phyloP scores from a whole-genome alignment of 2,888 invertebrate species.

The Volucella inanis region DNA sequence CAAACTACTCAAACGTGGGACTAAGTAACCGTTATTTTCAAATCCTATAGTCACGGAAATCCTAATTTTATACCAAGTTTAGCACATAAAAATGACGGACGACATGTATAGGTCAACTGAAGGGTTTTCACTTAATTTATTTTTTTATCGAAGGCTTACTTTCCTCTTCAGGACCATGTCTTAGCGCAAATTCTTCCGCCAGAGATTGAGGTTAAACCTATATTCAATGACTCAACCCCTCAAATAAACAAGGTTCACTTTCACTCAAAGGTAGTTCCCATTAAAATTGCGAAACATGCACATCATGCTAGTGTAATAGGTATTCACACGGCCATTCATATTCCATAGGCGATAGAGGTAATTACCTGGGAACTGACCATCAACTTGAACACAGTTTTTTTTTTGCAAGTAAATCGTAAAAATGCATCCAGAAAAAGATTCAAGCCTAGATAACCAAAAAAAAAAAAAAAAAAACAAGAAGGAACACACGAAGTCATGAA shows the following conservation, averaged over 20 bases:
- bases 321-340: too few species aligned
- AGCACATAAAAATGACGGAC: constrained; percentile 10
- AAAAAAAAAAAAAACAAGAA: background rate
- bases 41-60: constrained; percentile 14
- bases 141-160: constrained; percentile 4
- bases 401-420: constrained; percentile 32
- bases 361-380: constrained; percentile 39
- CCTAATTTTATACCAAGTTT: constrained; percentile 9
- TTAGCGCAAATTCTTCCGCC: constrained; percentile 16
- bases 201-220: constrained; percentile 25
- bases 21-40: background rate
- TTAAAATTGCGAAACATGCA: constrained; percentile 47
- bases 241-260: constrained; percentile 7
- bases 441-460: constrained; percentile 7
- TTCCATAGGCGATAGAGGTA: constrained; percentile 6
- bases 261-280: constrained; percentile 18
- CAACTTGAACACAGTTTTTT: constrained; percentile 38
- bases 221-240: background rate
- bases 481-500: constrained; percentile 22
- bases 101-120: background rate
- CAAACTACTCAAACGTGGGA: background rate
- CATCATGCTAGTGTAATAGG: background rate
- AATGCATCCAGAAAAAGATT: constrained; percentile 12
- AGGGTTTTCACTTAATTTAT: background rate
- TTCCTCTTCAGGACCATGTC: background rate